Evolutionary conservation across 2,113 vertebrate genomes (phyloP).

Genomic region (Emydocephalus ijimae): DNA sequence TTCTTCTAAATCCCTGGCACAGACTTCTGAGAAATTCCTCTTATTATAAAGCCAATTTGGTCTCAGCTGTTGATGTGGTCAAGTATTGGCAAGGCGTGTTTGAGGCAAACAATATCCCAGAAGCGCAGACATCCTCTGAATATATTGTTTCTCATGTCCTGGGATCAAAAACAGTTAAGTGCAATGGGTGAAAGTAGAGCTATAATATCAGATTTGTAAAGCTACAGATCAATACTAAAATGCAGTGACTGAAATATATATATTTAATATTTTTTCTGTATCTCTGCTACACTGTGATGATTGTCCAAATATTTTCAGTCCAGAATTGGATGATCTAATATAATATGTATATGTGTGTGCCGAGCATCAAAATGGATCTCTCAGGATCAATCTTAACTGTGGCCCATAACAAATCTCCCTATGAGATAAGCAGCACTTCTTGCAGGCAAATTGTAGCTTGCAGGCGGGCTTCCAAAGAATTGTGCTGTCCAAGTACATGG

Average conservation of each 20-base stretch:
- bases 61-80: constrained; percentile 56
- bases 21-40: constrained; percentile 17
- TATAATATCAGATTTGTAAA: background rate
- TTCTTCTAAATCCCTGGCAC: background rate
- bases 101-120: constrained; percentile 74
- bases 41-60: background rate
- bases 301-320: background rate
- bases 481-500: background rate
- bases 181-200: background rate
- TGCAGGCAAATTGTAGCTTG: background rate
- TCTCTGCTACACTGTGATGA: background rate
- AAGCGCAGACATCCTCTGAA: constrained; percentile 81
- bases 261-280: background rate
- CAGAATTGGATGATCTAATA: background rate
- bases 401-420: background rate
- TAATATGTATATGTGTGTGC: background rate
- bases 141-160: constrained; percentile 90
- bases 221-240: background rate
- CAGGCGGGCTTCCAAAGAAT: background rate
- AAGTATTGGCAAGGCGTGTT: constrained; percentile 80
- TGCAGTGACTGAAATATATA: background rate
- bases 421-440: background rate
- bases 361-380: background rate
- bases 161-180: constrained; percentile 91
- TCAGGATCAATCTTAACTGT: background rate